phyloP scores from a whole-genome alignment of 2,888 invertebrate species.

The Gordius sp. region DNA sequence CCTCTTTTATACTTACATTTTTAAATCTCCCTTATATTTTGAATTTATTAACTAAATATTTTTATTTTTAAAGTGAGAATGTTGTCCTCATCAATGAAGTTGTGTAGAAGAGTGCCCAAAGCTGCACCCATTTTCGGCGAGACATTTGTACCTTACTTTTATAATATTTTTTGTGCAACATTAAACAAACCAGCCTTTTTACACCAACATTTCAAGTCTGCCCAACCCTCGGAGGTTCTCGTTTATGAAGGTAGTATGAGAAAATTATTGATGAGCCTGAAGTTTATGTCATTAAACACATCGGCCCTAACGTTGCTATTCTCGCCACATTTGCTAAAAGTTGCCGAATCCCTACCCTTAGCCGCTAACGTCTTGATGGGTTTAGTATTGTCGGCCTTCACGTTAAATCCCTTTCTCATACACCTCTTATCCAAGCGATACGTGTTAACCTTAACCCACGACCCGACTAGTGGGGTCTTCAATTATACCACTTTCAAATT shows the following conservation, averaged over 20 bases:
- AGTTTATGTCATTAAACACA: not conserved
- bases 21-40: too few species aligned
- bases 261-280: not conserved
- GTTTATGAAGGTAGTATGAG: conserved; percentile 1
- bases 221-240: too few species aligned
- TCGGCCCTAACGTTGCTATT: not conserved
- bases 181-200: too few species aligned
- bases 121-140: too few species aligned
- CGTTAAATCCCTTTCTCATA: not conserved
- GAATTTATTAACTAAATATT: too few species aligned
- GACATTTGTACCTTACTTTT: too few species aligned
- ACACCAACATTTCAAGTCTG: too few species aligned
- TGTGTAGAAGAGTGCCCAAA: too few species aligned
- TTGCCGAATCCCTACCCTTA: not conserved
- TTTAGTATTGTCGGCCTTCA: not conserved
- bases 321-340: not conserved
- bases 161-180: too few species aligned
- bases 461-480: not conserved
- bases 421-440: not conserved
- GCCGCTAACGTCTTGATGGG: not conserved
- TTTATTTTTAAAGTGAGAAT: too few species aligned
- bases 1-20: too few species aligned
- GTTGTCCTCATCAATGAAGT: too few species aligned
- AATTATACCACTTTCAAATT: not conserved
- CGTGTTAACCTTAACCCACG: not conserved